phyloP scores from a whole-genome alignment of 2,888 invertebrate genomes.

The Fissipunctia ypsillon region DNA sequence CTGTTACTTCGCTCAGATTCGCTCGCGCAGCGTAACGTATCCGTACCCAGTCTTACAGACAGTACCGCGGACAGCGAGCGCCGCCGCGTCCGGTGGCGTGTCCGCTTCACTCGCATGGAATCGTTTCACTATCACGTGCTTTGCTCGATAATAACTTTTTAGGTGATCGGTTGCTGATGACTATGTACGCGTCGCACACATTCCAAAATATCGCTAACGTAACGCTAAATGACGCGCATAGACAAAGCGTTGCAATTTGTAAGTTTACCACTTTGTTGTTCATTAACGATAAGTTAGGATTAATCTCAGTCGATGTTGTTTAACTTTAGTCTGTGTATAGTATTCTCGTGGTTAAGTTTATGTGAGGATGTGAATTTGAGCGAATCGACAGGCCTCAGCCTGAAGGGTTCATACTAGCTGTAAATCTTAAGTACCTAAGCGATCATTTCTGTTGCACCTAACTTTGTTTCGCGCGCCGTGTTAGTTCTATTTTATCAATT shows the following conservation, averaged over 20 bases:
- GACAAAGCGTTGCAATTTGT: slow-evolving; percentile 83
- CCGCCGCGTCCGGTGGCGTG: slow-evolving; percentile 42
- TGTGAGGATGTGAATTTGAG: slow-evolving; percentile 88
- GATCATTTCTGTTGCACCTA: slow-evolving; percentile 87
- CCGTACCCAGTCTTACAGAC: slow-evolving; percentile 60
- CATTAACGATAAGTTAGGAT: slow-evolving; percentile 90
- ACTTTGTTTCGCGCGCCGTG: slow-evolving; percentile 86
- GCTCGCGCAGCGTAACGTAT: slow-evolving; percentile 76
- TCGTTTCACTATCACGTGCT: slow-evolving; percentile 67
- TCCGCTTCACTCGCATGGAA: slow-evolving; percentile 60
- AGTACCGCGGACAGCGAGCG: slow-evolving; percentile 38
- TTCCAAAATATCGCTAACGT: slow-evolving; percentile 88
- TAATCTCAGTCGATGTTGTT: slow-evolving; percentile 89
- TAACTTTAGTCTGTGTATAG: slow-evolving; percentile 89
- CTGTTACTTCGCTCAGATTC: slow-evolving; percentile 87
- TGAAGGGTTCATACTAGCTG: slow-evolving; percentile 86
- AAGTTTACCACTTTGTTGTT: slow-evolving; percentile 90
- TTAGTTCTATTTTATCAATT: slow-evolving; percentile 86
- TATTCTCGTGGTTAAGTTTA: slow-evolving; percentile 87
- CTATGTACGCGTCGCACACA: slow-evolving; percentile 86
- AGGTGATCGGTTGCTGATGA: slow-evolving; percentile 71
- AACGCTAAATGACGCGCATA: slow-evolving; percentile 82
- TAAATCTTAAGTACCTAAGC: slow-evolving; percentile 86
- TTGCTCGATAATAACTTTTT: slow-evolving; percentile 68
- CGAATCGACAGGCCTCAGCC: slow-evolving; percentile 87